Percentiles rank a stretch among this genome's conserved stretches.
phyloP scores from a whole-genome alignment of 2,797 vertebrate genomes.

The Perdix hodgsoniae region DNA sequence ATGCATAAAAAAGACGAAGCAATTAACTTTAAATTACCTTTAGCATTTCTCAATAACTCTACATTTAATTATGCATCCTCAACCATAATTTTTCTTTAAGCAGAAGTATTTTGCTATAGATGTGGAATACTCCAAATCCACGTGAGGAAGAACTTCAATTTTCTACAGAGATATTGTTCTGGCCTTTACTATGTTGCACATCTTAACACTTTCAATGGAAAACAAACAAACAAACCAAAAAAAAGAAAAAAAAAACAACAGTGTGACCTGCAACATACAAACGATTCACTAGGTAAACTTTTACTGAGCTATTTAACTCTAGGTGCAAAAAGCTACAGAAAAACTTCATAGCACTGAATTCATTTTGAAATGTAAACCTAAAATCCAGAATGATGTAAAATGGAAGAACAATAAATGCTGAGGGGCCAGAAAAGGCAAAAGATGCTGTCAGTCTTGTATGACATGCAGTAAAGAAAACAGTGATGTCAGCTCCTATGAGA shows the following conservation, averaged over 20 bases:
- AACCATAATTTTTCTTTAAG: neutral
- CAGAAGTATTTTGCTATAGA: neutral
- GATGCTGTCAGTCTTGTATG: neutral
- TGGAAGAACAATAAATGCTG: slow-evolving; percentile 1
- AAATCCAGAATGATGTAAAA: slow-evolving; percentile 3
- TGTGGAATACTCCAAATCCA: neutral
- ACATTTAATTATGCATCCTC: neutral
- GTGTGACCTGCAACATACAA: neutral
- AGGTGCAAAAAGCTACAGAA: neutral
- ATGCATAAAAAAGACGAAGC: neutral
- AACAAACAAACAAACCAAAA: too few species aligned
- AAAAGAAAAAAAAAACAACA: neutral
- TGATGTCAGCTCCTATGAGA: slow-evolving; percentile 4
- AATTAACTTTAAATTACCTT: neutral
- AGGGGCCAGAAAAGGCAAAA: neutral
- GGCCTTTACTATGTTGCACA: neutral
- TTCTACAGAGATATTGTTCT: neutral
- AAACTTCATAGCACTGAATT: neutral
- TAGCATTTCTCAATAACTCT: neutral
- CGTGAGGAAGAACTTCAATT: neutral
- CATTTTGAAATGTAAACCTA: neutral
- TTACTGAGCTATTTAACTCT: neutral
- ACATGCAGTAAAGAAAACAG: neutral
- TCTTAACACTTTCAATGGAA: neutral
- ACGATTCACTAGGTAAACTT: neutral